Conservation (phyloP, 1,140 invertebrate genomes). For the Hetaerina americana region DNA sequence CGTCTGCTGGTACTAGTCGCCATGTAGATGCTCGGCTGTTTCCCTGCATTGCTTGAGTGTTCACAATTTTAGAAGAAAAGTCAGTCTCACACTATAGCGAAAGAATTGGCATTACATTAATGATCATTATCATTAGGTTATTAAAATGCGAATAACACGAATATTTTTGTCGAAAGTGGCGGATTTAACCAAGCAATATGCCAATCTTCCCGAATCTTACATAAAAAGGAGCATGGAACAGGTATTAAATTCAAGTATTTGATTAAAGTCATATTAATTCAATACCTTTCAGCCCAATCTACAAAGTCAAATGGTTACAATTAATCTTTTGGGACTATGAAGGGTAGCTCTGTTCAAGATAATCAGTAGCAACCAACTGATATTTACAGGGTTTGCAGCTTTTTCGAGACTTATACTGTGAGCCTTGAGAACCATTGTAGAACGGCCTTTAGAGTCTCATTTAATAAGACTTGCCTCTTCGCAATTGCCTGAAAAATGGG, state of each 20-base stretch:
- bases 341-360: no score
- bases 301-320: no score
- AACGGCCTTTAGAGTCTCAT: no score
- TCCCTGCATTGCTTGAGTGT: neutral
- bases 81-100: neutral
- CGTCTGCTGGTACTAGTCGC: neutral
- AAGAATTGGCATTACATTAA: neutral
- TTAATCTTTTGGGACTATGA: no score
- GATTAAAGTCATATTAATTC: no score
- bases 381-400: no score
- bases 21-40: neutral
- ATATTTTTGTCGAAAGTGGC: conserved; percentile 14
- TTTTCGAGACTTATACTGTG: no score
- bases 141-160: neutral
- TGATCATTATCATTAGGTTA: neutral
- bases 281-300: no score
- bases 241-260: conserved; percentile 14
- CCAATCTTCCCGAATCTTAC: conserved; percentile 32
- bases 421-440: no score
- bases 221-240: conserved; percentile 27
- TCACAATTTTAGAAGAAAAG: neutral
- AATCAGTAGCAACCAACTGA: no score
- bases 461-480: no score
- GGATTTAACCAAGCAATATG: conserved; percentile 25
- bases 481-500: no score